phyloP scores from a whole-genome alignment of 2,888 invertebrate genomes.

The Nysson spinosus region DNA sequence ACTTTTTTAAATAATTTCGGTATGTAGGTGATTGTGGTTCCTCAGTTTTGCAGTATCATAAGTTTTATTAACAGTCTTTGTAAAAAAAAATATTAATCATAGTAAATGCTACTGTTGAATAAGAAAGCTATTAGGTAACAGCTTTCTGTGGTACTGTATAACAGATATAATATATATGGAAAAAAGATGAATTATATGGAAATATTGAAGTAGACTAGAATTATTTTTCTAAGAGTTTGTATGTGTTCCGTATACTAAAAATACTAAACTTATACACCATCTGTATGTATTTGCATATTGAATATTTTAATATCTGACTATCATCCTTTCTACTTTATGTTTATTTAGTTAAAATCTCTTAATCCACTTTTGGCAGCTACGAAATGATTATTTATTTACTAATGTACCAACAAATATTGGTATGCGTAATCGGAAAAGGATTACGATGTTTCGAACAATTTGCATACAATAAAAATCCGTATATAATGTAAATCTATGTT shows the following conservation, averaged over 20 bases:
- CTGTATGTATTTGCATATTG: too few species aligned
- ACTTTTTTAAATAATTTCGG: not conserved
- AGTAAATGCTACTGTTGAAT: not conserved
- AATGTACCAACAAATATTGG: too few species aligned
- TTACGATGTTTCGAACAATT: too few species aligned
- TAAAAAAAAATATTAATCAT: slow-evolving; percentile 6
- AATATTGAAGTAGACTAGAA: slow-evolving; percentile 40
- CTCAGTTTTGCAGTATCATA: not conserved
- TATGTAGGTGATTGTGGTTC: slow-evolving; percentile 1
- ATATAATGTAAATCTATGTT: too few species aligned
- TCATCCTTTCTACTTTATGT: too few species aligned
- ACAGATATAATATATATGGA: slow-evolving; percentile 12
- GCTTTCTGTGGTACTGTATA: slow-evolving; percentile 22
- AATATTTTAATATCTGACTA: too few species aligned
- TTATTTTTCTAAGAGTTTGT: slow-evolving; percentile 71
- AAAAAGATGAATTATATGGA: slow-evolving; percentile 25
- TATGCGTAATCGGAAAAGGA: too few species aligned
- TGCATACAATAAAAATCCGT: too few species aligned
- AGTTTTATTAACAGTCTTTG: not conserved
- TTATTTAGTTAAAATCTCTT: too few species aligned
- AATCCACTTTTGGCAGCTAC: too few species aligned
- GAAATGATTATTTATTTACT: too few species aligned
- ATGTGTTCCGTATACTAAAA: slow-evolving; percentile 36
- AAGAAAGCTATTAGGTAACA: slow-evolving; percentile 4
- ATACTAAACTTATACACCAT: slow-evolving; percentile 7